phyloP scores from a whole-genome alignment of 2,797 vertebrate genomes.

The Sebastes minor region DNA sequence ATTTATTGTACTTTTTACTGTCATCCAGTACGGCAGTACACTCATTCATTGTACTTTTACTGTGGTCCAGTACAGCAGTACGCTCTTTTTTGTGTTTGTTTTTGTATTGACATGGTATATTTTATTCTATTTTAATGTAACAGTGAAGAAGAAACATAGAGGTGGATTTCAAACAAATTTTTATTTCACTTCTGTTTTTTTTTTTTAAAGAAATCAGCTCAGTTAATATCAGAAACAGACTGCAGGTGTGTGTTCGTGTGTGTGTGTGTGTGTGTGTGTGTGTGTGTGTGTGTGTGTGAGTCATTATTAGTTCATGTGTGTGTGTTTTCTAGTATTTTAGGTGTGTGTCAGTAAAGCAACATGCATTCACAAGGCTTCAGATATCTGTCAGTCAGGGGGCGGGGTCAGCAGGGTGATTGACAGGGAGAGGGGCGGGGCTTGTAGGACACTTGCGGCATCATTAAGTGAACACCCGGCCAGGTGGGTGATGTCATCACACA shows the following conservation, averaged over 20 bases:
- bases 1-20: too few relatives aligned
- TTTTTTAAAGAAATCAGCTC: constrained; percentile 55
- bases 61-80: too few relatives aligned
- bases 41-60: too few relatives aligned
- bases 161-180: constrained; percentile 14
- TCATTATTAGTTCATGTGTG: not conserved
- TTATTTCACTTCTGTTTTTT: constrained; percentile 47
- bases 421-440: not conserved
- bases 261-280: not conserved
- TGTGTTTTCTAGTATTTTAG: not conserved
- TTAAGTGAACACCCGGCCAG: not conserved
- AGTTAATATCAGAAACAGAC: constrained; percentile 3
- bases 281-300: not conserved
- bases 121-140: not conserved
- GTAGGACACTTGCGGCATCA: not conserved
- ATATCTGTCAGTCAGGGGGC: constrained; percentile 4
- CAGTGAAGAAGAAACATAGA: not conserved
- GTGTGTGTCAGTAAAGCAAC: constrained; percentile 36
- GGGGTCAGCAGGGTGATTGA: constrained; percentile 3
- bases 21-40: too few relatives aligned
- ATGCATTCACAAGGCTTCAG: constrained; percentile 46
- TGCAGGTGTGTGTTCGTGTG: not conserved
- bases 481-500: not conserved
- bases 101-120: too few relatives aligned
- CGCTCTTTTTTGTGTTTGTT: too few relatives aligned